Conservation (phyloP, 2,888 invertebrate genomes). For the Zaprionus lineosus region DNA sequence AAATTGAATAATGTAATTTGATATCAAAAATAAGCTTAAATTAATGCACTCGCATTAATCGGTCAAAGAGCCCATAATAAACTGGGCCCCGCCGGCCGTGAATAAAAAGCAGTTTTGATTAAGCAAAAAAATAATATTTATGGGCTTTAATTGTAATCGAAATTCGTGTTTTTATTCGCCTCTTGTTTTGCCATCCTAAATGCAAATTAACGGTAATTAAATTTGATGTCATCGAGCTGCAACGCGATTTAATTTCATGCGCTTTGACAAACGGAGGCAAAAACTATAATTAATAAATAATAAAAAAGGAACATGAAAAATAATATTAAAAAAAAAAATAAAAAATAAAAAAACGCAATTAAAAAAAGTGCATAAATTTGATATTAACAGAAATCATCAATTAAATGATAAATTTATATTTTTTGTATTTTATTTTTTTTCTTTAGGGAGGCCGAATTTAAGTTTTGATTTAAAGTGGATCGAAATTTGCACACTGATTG, state of each 20-base stretch:
- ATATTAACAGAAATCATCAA: too few relatives aligned
- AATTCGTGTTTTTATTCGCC: not conserved
- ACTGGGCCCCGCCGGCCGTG: not conserved
- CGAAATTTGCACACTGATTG: slow-evolving; percentile 6
- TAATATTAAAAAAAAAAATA: not conserved
- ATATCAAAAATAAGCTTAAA: slow-evolving; percentile 23
- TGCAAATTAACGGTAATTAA: slow-evolving; percentile 57
- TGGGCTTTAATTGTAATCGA: slow-evolving; percentile 23
- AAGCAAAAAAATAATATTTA: slow-evolving; percentile 24
- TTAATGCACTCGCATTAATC: slow-evolving; percentile 46
- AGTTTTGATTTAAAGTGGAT: slow-evolving; percentile 7
- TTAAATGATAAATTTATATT: not conserved
- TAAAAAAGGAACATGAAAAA: not conserved
- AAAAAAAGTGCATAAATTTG: too few relatives aligned
- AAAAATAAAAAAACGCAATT: too few relatives aligned
- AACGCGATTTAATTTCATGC: slow-evolving; percentile 34
- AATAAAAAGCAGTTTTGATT: slow-evolving; percentile 20
- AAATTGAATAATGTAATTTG: slow-evolving; percentile 23
- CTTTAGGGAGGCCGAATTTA: too few relatives aligned
- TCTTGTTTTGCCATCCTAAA: slow-evolving; percentile 17
- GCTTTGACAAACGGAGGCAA: slow-evolving; percentile 7
- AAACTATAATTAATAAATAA: slow-evolving; percentile 9
- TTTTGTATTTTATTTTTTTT: too few relatives aligned
- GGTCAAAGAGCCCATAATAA: too few relatives aligned
- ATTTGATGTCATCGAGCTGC: slow-evolving; percentile 38